These are phyloP conservation scores for Plagiodera versicolora DNA, from an alignment of 2,888 invertebrate genomes.

Conservation along the genomic window DNA sequence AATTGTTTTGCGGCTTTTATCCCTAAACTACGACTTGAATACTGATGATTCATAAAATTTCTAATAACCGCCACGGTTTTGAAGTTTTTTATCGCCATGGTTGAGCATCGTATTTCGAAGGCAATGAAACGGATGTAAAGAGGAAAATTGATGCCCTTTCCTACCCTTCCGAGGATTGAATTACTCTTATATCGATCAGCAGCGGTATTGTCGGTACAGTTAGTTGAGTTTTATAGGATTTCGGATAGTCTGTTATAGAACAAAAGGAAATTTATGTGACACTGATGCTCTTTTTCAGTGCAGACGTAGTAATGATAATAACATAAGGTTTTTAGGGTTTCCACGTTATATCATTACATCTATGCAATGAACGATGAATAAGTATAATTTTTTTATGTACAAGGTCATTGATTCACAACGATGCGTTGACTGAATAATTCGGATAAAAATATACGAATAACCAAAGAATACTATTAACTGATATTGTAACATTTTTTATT, in stretches of 20 bases:
- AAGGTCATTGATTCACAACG: too few species aligned
- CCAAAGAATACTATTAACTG: too few species aligned
- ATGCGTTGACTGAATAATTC: too few species aligned
- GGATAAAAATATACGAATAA: too few species aligned
- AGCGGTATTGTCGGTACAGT: conserved; percentile 20
- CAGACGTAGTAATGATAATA: background rate
- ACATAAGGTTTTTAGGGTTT: background rate
- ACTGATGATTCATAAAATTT: too few species aligned
- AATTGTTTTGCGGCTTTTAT: too few species aligned
- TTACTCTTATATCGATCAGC: conserved; percentile 25
- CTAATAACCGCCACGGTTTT: too few species aligned
- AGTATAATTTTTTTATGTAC: too few species aligned
- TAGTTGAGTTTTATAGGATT: conserved; percentile 26
- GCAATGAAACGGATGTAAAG: conserved; percentile 22
- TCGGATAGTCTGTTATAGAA: background rate
- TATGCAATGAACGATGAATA: too few species aligned
- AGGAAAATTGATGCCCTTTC: conserved; percentile 22
- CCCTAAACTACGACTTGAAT: too few species aligned
- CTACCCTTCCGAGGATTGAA: conserved; percentile 21
- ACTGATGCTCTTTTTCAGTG: background rate
- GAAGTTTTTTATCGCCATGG: conserved; percentile 2
- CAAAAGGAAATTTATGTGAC: conserved; percentile 12
- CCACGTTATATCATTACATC: background rate
- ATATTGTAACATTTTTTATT: too few species aligned
- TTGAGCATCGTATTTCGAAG: conserved; percentile 19